A percentile compares a stretch with the other conserved stretches of the same genome.
Conservation (phyloP, 2,888 invertebrate genomes). For the Cryptops parisi region DNA sequence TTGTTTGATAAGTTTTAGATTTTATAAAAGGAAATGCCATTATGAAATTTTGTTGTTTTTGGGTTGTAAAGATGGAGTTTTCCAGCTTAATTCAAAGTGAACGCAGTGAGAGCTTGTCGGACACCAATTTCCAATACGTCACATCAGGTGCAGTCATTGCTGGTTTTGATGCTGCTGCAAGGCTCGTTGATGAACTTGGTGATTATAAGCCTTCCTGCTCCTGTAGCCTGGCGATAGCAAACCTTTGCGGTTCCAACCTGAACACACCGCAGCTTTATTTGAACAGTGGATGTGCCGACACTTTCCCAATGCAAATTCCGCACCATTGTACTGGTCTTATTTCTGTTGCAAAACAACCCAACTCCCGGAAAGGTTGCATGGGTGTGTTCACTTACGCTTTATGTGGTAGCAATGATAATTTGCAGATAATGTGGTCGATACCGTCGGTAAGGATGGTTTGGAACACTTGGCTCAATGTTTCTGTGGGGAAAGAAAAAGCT, state of each 20-base stretch:
- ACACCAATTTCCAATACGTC: too few species aligned
- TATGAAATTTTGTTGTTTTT: too few species aligned
- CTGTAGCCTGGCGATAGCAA: constrained; percentile 8
- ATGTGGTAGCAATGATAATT: background rate
- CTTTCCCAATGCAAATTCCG: background rate
- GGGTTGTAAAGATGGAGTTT: too few species aligned
- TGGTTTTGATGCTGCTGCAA: too few species aligned
- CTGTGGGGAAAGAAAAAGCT: background rate
- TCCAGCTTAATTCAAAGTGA: too few species aligned
- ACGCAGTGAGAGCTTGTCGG: too few species aligned
- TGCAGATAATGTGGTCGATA: constrained; percentile 5
- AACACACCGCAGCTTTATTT: background rate
- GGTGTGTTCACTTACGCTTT: constrained; percentile 3
- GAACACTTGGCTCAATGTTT: background rate
- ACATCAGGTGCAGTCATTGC: too few species aligned
- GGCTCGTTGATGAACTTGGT: too few species aligned
- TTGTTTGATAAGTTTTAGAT: too few species aligned
- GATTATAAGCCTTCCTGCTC: too few species aligned
- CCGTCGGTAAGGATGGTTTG: background rate
- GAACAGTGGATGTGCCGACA: background rate
- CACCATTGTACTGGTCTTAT: constrained; percentile 1
- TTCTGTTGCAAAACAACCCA: background rate
- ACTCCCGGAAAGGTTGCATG: background rate
- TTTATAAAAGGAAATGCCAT: too few species aligned
- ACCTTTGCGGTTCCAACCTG: background rate